A percentile compares a stretch with the other conserved stretches of the same genome.
Evolutionary conservation across 2,113 vertebrate genomes (phyloP).

Genomic region (Brienomyrus brachyistius): DNA sequence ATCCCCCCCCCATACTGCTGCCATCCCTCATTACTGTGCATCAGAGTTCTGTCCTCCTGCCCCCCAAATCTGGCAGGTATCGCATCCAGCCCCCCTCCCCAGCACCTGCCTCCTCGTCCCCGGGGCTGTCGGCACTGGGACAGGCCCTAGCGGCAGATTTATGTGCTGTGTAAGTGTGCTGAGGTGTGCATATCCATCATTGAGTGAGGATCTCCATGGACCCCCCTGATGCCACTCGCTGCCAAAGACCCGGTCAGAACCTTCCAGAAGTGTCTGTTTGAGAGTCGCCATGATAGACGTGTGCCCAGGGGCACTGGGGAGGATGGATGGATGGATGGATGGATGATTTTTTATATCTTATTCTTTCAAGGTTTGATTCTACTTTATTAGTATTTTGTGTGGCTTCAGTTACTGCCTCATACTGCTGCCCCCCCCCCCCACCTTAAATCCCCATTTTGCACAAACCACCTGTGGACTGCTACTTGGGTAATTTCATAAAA

Average conservation of each 20-base stretch:
- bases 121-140: background rate
- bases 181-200: conserved; percentile 1
- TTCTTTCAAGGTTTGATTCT: background rate
- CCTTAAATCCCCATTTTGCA: background rate
- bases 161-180: conserved; percentile 4
- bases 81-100: background rate
- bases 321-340: background rate
- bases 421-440: background rate
- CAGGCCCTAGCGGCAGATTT: background rate
- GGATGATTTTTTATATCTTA: background rate
- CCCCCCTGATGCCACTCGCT: background rate
- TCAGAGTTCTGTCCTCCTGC: background rate
- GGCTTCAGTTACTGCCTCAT: background rate
- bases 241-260: background rate
- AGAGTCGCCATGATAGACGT: background rate
- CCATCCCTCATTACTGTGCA: conserved; percentile 1
- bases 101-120: conserved; percentile 5
- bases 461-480: background rate
- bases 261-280: background rate
- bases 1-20: background rate
- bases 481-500: background rate
- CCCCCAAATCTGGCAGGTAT: background rate
- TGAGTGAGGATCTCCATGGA: background rate
- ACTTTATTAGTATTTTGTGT: background rate
- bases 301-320: background rate